These are phyloP conservation scores for Rhea pennata DNA, from an alignment of 2,113 vertebrate genomes.

Conservation along the genomic window DNA sequence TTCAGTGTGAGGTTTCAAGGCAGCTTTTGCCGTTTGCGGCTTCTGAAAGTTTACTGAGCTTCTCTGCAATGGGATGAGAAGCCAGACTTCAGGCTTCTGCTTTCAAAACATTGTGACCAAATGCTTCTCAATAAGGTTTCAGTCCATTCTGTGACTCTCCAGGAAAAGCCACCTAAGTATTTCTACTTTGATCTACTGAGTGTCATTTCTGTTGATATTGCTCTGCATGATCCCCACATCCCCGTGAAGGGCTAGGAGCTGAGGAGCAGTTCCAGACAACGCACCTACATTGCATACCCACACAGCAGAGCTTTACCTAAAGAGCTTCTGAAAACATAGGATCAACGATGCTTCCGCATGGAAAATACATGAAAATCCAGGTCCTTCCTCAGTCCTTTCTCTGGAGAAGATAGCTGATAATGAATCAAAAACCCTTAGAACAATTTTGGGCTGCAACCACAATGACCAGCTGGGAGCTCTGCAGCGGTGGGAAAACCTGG, in stretches of 20 bases:
- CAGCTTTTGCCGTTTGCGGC: neutral
- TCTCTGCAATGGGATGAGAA: rapidly evolving
- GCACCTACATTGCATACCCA: neutral
- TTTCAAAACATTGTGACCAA: neutral
- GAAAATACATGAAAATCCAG: neutral
- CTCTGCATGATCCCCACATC: neutral
- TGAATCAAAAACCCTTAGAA: neutral
- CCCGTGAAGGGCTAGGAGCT: neutral
- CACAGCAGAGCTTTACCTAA: neutral
- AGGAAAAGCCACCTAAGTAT: neutral
- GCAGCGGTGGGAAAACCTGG: neutral
- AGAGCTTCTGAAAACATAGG: neutral
- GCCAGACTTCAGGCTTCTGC: neutral
- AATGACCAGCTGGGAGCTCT: neutral
- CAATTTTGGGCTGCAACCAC: slow-evolving; percentile 25
- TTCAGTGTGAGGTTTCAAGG: neutral
- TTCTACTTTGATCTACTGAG: neutral
- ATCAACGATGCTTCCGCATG: neutral
- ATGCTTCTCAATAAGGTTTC: neutral
- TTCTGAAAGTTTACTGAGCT: neutral
- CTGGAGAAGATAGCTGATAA: neutral
- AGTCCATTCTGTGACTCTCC: neutral
- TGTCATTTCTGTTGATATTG: neutral
- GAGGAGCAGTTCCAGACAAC: neutral
- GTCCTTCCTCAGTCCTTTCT: neutral